Conservation (phyloP, 2,113 vertebrate species). For the Tragelaphus strepsiceros region DNA sequence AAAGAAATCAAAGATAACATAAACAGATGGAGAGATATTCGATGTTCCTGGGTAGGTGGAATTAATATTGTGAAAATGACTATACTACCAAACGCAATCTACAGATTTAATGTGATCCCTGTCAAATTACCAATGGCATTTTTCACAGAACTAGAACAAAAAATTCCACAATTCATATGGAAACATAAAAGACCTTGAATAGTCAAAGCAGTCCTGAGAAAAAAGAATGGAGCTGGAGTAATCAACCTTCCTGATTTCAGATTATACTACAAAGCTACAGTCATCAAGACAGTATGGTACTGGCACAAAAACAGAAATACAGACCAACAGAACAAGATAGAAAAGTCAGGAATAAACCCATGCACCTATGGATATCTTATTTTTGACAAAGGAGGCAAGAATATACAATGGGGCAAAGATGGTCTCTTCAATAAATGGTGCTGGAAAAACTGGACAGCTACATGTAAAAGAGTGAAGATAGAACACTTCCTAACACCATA, state of each 20-base stretch:
- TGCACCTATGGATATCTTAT: not conserved
- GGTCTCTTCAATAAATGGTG: not conserved
- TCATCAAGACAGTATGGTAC: not conserved
- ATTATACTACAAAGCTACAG: not conserved
- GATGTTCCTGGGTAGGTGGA: not conserved
- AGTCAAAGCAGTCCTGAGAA: not conserved
- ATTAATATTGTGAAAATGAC: not conserved
- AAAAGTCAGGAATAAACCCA: not conserved
- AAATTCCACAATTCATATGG: not conserved
- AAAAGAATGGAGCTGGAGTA: not conserved
- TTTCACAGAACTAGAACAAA: not conserved
- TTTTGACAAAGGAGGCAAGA: not conserved
- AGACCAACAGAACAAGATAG: not conserved
- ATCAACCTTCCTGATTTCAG: not conserved
- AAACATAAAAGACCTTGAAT: not conserved
- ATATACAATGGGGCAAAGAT: not conserved
- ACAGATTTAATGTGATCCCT: not conserved
- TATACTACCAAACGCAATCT: not conserved
- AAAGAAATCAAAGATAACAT: not conserved
- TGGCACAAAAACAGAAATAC: not conserved
- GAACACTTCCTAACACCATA: not conserved
- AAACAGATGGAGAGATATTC: not conserved
- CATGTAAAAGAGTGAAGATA: not conserved
- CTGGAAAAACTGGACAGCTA: not conserved
- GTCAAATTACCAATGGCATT: not conserved